Evolutionary conservation across 2,113 vertebrate species (phyloP), one percentile per base, ranked within the genome.

Genomic region (Rattus rattus): DNA sequence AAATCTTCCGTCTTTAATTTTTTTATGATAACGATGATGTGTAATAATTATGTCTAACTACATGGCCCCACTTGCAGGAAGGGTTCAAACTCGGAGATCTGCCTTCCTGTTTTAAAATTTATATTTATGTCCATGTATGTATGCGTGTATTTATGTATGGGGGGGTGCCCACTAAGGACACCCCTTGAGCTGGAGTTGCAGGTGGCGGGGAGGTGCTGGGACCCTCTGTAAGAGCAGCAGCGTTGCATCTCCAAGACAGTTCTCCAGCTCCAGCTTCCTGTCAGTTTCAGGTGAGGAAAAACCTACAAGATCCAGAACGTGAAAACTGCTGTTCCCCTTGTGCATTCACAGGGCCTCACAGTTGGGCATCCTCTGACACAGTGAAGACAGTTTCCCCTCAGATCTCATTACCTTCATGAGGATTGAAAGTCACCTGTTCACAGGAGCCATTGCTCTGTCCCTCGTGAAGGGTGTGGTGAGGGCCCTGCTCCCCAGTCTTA

Each of bases 271-370:
- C 30, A 54, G 49, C 10, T 28, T 47, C 96, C 97, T 61, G 5
- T 97, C 94, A 90, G 96, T 20, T 94, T 92, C 97, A 98, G 96
- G 39, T 4, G 88, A 98, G 97, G 96, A 95, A 97, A 97, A 13
- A 14, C 20, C 3, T 63, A 95, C 80, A 24, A 65, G 59, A 72
- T 94, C 86, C 92, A 97, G 63, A 85, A 73, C 5, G 59, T 89
- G 26, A 67, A n/a, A n/a, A 47, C 6, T n/a, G 8, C 76, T 36
- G 65, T 56, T 90, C 75, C 28, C 73, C 1, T 26, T 72, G 36
- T 26, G 87, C 14, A 49, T 77, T 80, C 8, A 54, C 39, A 49
- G 1, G 81, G 39, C 52, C 70, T 22, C 52, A 3, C 30, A 24
- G 47, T 26, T 7, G 22, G 24, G 54, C 59, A 26, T 56, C 16